Percentiles rank a stretch among this genome's conserved stretches.
Evolutionary conservation across 2,113 vertebrate species (phyloP).

Genomic region (Gorsachius goisagi): DNA sequence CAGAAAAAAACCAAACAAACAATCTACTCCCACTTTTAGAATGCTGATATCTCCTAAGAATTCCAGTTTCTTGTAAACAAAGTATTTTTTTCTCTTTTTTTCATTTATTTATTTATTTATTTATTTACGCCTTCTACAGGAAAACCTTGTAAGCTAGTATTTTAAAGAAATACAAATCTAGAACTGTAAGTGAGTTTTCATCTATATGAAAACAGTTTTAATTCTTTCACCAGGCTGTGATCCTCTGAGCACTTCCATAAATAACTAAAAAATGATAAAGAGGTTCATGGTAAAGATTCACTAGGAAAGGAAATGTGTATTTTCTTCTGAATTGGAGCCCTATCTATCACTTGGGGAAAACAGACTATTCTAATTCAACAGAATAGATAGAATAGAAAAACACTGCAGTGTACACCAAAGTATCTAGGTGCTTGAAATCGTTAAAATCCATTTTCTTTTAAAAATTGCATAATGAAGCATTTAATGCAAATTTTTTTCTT

Average conservation of each 20-base stretch:
- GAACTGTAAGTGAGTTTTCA: background rate
- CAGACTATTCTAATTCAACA: background rate
- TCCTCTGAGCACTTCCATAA: background rate
- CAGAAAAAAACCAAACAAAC: too few relatives aligned
- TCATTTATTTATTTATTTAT: background rate
- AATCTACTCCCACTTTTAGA: background rate
- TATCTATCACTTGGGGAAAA: background rate
- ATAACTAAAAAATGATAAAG: background rate
- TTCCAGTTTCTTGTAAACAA: background rate
- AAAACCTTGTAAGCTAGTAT: background rate
- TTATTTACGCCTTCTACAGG: background rate
- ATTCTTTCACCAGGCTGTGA: background rate
- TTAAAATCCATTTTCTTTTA: background rate
- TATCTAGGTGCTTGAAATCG: background rate
- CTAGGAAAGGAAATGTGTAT: background rate
- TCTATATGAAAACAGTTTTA: background rate
- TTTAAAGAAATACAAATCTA: background rate
- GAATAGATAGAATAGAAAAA: background rate
- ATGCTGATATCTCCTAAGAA: background rate
- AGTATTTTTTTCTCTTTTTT: too few relatives aligned
- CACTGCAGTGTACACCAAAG: background rate
- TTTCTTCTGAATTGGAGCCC: background rate
- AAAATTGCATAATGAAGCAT: background rate
- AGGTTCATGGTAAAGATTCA: background rate
- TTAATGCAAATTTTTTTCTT: constrained; percentile 3